phyloP scores from a whole-genome alignment of 2,888 invertebrate genomes.

The Rhaphigaster nebulosa region DNA sequence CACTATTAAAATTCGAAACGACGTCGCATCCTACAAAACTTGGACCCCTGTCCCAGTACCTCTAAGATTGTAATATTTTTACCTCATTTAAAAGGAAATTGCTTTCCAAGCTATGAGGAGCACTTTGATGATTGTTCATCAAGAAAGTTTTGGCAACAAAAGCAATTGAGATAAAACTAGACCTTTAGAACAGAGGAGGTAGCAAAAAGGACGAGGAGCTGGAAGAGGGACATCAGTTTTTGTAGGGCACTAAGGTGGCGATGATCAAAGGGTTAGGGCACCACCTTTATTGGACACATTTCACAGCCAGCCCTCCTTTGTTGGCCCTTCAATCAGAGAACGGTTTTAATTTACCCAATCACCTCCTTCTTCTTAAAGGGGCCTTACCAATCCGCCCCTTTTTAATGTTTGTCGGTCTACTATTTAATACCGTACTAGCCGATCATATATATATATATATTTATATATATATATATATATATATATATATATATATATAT shows the following conservation, averaged over 20 bases:
- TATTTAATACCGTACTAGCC: background rate
- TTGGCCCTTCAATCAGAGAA: background rate
- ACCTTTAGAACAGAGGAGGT: background rate
- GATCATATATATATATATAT: too few relatives aligned
- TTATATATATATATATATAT: too few relatives aligned
- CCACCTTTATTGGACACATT: constrained; percentile 34
- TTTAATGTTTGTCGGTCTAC: background rate
- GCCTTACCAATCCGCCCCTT: background rate
- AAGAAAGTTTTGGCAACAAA: constrained; percentile 41
- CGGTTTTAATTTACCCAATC: constrained; percentile 25
- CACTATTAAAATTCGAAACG: background rate
- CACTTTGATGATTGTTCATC: constrained; percentile 27
- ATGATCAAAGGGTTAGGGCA: constrained; percentile 16
- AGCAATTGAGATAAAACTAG: constrained; percentile 41
- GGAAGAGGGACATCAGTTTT: constrained; percentile 3
- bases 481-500: too few relatives aligned
- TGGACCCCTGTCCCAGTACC: background rate
- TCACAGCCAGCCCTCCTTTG: constrained; percentile 14
- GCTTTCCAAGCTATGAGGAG: background rate
- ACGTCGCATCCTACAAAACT: background rate
- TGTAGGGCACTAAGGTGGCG: constrained; percentile 1
- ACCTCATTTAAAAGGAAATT: constrained; percentile 35
- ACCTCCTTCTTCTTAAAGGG: background rate
- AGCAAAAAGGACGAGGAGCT: background rate
- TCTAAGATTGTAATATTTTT: background rate